Base-by-base conservation (phyloP, 2,888 invertebrate genomes). In the Scelioninae gen. 1 region DNA sequence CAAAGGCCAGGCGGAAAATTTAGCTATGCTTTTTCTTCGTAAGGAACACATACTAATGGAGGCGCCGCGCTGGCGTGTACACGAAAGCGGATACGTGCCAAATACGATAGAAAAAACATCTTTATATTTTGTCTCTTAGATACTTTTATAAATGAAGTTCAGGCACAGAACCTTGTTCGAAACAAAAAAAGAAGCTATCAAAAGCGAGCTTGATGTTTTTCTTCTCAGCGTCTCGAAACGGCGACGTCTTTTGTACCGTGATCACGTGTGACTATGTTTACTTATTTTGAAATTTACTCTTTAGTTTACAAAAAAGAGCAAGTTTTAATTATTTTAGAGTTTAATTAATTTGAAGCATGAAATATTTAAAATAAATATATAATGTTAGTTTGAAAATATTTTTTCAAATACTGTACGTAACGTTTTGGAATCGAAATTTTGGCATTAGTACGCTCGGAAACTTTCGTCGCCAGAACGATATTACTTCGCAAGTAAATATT, bases 241-340 rank as follows among this genome's bases (percentile, higher is more conserved):
- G 32, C 6, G 10, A n/a, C 5, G n/a, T 16, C 49, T 49, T 69
- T 69, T 69, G 56, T 47, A 16, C 11, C 16, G 4, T 23, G 23
- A 23, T 23, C 1, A 23, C 23, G 23, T 23, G 23, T 23, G 23
- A 23, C 23, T 23, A 23, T 23, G 23, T 45, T 68, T 43, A n/a
- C 49, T 45, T 2, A 34, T 60, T 69, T 69, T 45, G 34, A 69
- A 69, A 69, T 58, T 47, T 23, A 58, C 56, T 45, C 45, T 53
- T 51, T 9, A 45, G 43, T 3, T 53, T 55, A 51, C 34, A 29
- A 63, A 32, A 49, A 87, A 87, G 76, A 86, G 49, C 75, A 9
- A 4, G 38, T 38, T 38, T 13, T 34, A 56, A 49, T 58, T 58
- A 23, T 15, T 11, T 66, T 60, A 23, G 5, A 4, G 1, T 23